Conservation (phyloP, 2,888 invertebrate species). For the Leptarthrus brevirostris region DNA sequence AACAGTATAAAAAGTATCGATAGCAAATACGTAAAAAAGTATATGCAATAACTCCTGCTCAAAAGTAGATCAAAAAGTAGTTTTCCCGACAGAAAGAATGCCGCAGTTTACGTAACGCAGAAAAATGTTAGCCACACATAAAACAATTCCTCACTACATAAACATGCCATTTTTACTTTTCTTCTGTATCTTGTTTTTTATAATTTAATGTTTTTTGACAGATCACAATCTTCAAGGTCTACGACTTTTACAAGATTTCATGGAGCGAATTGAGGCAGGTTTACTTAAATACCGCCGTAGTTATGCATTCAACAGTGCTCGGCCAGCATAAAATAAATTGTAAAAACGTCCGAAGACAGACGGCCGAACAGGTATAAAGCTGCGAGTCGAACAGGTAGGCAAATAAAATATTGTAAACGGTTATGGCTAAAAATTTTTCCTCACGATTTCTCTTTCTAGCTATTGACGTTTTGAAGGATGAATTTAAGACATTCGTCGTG, state of each 20-base stretch:
- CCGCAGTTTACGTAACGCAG: slow-evolving; percentile 11
- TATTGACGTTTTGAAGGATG: slow-evolving; percentile 33
- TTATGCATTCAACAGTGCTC: slow-evolving; percentile 11
- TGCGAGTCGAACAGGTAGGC: background rate
- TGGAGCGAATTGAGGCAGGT: slow-evolving; percentile 39
- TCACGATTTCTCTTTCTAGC: slow-evolving; percentile 45
- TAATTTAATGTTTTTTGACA: slow-evolving; percentile 49
- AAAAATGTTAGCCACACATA: slow-evolving; percentile 13
- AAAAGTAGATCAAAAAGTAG: no score
- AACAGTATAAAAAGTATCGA: no score
- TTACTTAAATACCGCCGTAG: background rate
- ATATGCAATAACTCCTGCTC: no score
- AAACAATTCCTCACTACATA: slow-evolving; percentile 10
- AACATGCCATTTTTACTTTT: slow-evolving; percentile 7
- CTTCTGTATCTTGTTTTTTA: slow-evolving; percentile 29
- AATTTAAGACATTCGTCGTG: background rate
- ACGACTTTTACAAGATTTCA: slow-evolving; percentile 53
- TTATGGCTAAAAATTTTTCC: slow-evolving; percentile 21
- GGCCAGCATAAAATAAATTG: slow-evolving; percentile 24
- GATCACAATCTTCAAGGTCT: slow-evolving; percentile 54
- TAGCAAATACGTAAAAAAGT: no score
- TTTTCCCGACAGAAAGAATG: no score
- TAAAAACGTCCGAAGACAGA: background rate
- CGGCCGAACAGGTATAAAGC: slow-evolving; percentile 5
- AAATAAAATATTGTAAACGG: slow-evolving; percentile 11